Percentiles rank a stretch among this genome's conserved stretches.
phyloP scores from a whole-genome alignment of 2,888 invertebrate species.

The Andrena bucephala region DNA sequence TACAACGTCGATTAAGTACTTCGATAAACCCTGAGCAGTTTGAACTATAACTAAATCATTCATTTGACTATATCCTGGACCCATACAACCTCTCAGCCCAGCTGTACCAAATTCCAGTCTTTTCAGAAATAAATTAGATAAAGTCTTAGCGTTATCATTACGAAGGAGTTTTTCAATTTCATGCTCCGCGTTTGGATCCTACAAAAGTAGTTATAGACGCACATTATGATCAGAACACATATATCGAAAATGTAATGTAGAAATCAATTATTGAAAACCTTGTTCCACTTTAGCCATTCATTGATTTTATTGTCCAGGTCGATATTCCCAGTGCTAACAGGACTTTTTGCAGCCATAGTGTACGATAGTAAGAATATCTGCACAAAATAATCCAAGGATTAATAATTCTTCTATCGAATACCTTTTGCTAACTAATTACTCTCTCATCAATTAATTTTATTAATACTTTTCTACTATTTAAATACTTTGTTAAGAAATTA shows the following conservation, averaged over 20 bases:
- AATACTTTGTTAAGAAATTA: neutral
- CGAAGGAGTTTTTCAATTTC: constrained; percentile 88
- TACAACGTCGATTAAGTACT: constrained; percentile 89
- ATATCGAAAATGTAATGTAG: constrained; percentile 24
- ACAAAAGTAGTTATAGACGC: constrained; percentile 17
- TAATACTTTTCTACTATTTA: neutral
- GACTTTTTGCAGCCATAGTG: constrained; percentile 52
- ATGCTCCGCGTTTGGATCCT: constrained; percentile 88
- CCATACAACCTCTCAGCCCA: constrained; percentile 96
- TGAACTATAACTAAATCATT: constrained; percentile 98
- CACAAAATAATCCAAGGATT: constrained; percentile 10
- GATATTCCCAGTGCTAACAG: constrained; percentile 85
- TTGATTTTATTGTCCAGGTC: constrained; percentile 89
- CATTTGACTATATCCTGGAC: constrained; percentile 96
- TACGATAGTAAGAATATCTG: neutral
- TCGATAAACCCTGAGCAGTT: constrained; percentile 95
- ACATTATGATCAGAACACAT: constrained; percentile 10
- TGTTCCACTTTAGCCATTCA: constrained; percentile 92
- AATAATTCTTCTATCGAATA: neutral
- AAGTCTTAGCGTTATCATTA: constrained; percentile 86
- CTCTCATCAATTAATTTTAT: neutral
- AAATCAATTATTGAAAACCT: constrained; percentile 84
- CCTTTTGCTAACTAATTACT: neutral
- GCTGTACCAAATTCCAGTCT: constrained; percentile 96
- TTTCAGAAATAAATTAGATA: constrained; percentile 88